Percentiles rank a stretch among this genome's conserved stretches.
Conservation (phyloP, 2,113 vertebrate genomes). For the Chamaetylas fuelleborni region DNA sequence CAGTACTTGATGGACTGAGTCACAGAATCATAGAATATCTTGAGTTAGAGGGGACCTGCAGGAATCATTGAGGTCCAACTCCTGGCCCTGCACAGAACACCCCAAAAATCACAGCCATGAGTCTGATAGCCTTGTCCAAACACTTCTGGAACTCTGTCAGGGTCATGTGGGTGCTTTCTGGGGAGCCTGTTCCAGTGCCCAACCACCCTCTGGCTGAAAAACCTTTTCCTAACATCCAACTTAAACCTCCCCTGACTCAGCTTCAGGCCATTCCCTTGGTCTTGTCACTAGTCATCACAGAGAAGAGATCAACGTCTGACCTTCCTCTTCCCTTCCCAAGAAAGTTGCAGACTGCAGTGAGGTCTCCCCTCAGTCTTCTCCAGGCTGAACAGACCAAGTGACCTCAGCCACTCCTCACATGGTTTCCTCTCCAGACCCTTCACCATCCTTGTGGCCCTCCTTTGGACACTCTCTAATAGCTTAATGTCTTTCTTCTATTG, state of each 20-base stretch:
- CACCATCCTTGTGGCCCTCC: accelerated
- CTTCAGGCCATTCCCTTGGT: not conserved
- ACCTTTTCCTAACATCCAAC: not conserved
- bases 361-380: not conserved
- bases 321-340: not conserved
- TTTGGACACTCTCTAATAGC: not conserved
- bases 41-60: not conserved
- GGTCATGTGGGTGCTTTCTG: too few relatives aligned
- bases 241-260: not conserved
- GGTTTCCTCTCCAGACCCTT: not conserved
- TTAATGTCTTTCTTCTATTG: not conserved
- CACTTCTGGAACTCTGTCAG: not conserved
- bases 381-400: not conserved
- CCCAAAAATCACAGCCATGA: too few relatives aligned
- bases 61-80: not conserved
- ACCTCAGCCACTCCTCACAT: accelerated
- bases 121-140: not conserved
- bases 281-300: accelerated
- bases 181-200: not conserved
- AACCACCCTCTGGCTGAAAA: not conserved
- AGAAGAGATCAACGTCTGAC: not conserved
- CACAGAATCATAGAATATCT: not conserved
- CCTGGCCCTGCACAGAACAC: not conserved
- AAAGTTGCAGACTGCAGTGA: not conserved
- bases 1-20: not conserved